Percentiles rank a stretch among this genome's conserved stretches.
Evolutionary conservation across 2,113 vertebrate species (phyloP).

Genomic region (Rhipidura dahli): DNA sequence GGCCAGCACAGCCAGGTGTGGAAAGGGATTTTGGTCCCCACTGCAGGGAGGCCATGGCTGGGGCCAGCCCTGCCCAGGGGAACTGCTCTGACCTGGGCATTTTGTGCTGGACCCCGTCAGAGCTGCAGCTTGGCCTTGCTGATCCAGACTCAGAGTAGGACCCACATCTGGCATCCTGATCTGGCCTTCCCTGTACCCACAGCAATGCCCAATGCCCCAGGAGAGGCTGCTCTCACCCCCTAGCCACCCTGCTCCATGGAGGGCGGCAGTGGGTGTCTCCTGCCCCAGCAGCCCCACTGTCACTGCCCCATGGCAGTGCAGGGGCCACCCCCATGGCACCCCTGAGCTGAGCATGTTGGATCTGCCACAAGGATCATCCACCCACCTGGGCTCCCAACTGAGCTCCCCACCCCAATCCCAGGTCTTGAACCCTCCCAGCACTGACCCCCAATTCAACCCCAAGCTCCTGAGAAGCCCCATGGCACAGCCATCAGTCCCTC

Average conservation of each 20-base stretch:
- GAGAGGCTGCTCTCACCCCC: neutral
- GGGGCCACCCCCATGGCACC: neutral
- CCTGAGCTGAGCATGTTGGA: neutral
- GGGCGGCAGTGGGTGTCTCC: neutral
- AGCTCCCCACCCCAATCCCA: neutral
- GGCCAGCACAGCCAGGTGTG: neutral
- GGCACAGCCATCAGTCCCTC: neutral
- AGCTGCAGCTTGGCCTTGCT: neutral
- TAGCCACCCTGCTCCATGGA: neutral
- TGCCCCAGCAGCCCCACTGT: neutral
- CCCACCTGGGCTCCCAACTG: neutral
- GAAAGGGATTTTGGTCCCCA: neutral
- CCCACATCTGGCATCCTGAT: neutral
- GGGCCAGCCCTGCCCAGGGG: neutral
- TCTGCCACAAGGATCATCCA: neutral
- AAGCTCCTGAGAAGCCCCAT: neutral
- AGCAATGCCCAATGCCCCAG: neutral
- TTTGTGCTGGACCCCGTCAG: neutral
- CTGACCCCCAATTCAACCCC: neutral
- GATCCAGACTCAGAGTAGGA: neutral
- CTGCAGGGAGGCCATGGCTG: neutral
- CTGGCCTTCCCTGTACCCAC: neutral
- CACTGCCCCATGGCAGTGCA: neutral
- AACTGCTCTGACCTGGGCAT: neutral
- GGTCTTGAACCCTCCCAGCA: neutral